Evolutionary conservation across 2,113 vertebrate genomes (phyloP).

Genomic region (Forbesichthys papilliferus): DNA sequence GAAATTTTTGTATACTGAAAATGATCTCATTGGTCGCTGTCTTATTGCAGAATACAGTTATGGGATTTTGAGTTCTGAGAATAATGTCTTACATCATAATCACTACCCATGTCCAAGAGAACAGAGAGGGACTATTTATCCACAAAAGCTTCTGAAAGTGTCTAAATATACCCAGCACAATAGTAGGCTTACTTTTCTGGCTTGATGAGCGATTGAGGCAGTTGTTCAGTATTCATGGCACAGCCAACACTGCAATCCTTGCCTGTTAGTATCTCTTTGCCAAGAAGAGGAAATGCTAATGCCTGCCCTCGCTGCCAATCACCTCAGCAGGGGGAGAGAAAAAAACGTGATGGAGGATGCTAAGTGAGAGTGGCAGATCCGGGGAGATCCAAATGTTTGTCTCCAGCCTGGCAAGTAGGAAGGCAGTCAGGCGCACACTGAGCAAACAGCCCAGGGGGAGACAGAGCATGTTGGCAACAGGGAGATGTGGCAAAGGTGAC

Average conservation of each 20-base stretch:
- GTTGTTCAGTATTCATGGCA: conserved; percentile 60
- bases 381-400: conserved; percentile 66
- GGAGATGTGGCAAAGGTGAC: not conserved
- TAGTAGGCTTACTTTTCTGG: conserved; percentile 27
- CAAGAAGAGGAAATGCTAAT: conserved; percentile 76
- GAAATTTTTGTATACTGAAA: no score
- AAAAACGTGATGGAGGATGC: conserved; percentile 44
- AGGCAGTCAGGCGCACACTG: conserved; percentile 37
- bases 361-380: conserved; percentile 73
- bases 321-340: conserved; percentile 46
- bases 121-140: not conserved
- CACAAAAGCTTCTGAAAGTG: not conserved
- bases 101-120: no score
- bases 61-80: no score
- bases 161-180: conserved; percentile 10
- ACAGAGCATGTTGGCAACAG: not conserved
- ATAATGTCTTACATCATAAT: no score
- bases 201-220: conserved; percentile 28
- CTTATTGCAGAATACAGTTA: no score
- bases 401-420: conserved; percentile 51
- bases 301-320: conserved; percentile 70
- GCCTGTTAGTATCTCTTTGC: conserved; percentile 63
- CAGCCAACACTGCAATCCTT: conserved; percentile 46
- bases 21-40: no score
- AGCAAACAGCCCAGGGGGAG: not conserved